Percentiles rank a stretch among this genome's conserved stretches.
Evolutionary conservation across 1,140 invertebrate genomes (phyloP).

Genomic region (Adelges cooleyi): DNA sequence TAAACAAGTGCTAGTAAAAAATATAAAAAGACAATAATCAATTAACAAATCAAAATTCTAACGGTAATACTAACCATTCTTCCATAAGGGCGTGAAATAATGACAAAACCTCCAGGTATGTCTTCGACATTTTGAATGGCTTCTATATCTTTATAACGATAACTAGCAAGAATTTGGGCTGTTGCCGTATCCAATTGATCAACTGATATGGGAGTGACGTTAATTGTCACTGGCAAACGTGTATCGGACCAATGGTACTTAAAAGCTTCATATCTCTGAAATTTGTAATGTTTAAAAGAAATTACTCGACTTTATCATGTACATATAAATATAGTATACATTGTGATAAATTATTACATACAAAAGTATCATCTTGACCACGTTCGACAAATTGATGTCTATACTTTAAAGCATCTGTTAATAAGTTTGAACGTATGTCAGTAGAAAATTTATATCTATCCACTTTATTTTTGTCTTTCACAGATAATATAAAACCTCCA

Average conservation of each 20-base stretch:
- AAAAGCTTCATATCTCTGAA: conserved; percentile 75
- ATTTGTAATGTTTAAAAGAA: conserved; percentile 32
- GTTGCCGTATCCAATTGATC: conserved; percentile 82
- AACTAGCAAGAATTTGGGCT: conserved; percentile 66
- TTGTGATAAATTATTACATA: conserved; percentile 41
- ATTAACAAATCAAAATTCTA: not conserved
- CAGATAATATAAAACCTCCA: conserved; percentile 71
- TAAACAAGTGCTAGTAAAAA: conserved; percentile 66
- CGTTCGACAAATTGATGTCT: conserved; percentile 67
- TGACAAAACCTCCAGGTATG: conserved; percentile 69
- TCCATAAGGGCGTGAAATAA: conserved; percentile 76
- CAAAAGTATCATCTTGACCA: conserved; percentile 54
- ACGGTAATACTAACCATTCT: conserved; percentile 43
- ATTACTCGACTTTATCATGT: conserved; percentile 4
- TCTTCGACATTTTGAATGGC: conserved; percentile 55
- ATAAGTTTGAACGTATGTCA: conserved; percentile 80
- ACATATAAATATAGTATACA: not conserved
- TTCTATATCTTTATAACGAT: conserved; percentile 88
- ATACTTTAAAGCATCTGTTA: conserved; percentile 81
- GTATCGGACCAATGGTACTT: conserved; percentile 95
- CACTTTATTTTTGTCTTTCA: conserved; percentile 65
- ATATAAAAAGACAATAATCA: conserved; percentile 18
- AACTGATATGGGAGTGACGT: conserved; percentile 77
- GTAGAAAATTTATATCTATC: conserved; percentile 97
- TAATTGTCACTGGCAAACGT: conserved; percentile 70